Conservation (phyloP, 2,113 vertebrate genomes). For the Chaetops frenatus region DNA sequence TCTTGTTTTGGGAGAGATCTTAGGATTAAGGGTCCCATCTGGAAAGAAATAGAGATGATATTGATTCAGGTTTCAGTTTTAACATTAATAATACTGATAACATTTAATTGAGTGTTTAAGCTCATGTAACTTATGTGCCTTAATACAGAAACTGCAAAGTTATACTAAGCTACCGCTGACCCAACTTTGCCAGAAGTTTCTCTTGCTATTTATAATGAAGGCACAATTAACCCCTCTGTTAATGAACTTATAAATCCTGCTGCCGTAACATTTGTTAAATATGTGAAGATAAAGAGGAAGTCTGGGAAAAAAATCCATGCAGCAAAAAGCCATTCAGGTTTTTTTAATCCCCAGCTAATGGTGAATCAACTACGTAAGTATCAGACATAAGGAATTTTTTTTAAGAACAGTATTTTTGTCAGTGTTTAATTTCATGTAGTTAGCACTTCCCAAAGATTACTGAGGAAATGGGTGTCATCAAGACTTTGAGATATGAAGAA, state of each 20-base stretch:
- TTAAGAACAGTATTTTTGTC: constrained; percentile 3
- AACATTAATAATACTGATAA: not conserved
- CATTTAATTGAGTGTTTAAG: not conserved
- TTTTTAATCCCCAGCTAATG: not conserved
- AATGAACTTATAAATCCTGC: not conserved
- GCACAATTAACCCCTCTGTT: not conserved
- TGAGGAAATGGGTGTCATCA: not conserved
- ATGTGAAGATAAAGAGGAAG: not conserved
- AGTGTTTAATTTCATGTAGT: constrained; percentile 2
- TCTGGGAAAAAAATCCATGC: not conserved
- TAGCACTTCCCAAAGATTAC: not conserved
- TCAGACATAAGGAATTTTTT: not conserved
- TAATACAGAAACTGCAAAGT: not conserved
- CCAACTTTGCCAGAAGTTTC: not conserved
- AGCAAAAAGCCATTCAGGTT: not conserved
- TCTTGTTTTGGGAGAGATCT: not conserved
- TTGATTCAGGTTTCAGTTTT: not conserved
- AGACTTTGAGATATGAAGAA: not conserved
- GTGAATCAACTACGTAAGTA: not conserved
- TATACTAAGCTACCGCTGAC: not conserved
- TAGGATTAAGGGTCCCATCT: not conserved
- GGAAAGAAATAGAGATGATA: not conserved
- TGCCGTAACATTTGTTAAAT: constrained; percentile 4
- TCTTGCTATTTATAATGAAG: not conserved
- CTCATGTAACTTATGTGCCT: not conserved